Conservation (phyloP, 2,113 vertebrate species). For the Naja naja region DNA sequence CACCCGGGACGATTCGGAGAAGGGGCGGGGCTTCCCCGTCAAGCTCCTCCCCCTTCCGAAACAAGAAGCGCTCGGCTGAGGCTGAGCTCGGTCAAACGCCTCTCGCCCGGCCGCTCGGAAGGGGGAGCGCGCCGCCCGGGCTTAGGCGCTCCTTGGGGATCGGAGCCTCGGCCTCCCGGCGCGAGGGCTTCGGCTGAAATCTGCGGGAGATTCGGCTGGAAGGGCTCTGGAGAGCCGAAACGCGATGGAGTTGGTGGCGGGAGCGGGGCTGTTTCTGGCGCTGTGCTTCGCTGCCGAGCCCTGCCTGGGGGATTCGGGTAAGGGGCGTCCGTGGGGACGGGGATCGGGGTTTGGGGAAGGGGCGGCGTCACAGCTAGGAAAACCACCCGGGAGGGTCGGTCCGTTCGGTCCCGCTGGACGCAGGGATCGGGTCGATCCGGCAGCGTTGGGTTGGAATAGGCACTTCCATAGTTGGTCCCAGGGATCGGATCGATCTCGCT, state of each 20-base stretch:
- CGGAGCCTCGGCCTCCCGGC: neutral
- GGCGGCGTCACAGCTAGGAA: neutral
- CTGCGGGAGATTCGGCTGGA: neutral
- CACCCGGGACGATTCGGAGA: neutral
- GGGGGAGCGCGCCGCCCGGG: neutral
- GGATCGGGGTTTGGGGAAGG: neutral
- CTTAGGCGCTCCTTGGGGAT: neutral
- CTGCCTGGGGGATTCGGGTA: constrained; percentile 15
- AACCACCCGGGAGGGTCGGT: neutral
- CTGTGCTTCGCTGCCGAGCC: neutral
- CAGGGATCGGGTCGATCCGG: neutral
- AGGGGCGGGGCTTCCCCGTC: accelerated
- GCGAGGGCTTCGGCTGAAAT: too few species aligned
- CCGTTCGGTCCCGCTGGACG: neutral
- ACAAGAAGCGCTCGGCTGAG: constrained; percentile 5
- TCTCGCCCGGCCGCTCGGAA: neutral
- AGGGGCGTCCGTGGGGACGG: neutral
- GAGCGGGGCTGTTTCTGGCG: neutral
- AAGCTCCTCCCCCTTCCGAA: constrained; percentile 17
- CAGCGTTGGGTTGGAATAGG: neutral
- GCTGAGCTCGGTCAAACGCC: neutral
- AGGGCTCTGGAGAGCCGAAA: neutral
- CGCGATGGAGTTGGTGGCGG: neutral
- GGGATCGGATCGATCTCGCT: neutral
- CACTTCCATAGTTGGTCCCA: neutral